Evolutionary conservation across 2,113 vertebrate species (phyloP).

Genomic region (Mesocricetus auratus): DNA sequence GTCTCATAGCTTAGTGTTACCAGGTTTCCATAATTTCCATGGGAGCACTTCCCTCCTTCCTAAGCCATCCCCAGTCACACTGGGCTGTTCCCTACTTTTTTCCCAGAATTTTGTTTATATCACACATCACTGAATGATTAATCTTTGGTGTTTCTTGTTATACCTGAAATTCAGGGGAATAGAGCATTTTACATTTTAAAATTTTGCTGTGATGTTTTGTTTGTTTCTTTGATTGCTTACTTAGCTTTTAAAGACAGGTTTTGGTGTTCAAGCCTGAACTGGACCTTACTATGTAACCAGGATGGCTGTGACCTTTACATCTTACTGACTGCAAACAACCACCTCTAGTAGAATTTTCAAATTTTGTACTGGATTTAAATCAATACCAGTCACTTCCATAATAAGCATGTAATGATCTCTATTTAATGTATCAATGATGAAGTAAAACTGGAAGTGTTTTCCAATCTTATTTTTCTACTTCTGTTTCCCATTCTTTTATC

Average conservation of each 20-base stretch:
- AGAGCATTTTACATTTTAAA: background rate
- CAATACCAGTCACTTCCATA: background rate
- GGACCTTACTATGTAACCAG: background rate
- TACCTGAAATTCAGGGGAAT: background rate
- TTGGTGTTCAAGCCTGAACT: background rate
- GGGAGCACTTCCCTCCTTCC: background rate
- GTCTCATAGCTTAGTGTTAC: background rate
- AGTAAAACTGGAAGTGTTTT: background rate
- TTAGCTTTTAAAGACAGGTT: background rate
- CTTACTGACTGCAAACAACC: fast-evolving
- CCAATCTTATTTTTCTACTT: background rate
- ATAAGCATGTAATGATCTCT: background rate
- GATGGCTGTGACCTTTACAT: too few relatives aligned
- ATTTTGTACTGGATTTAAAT: background rate
- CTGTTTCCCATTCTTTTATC: background rate
- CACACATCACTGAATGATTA: background rate
- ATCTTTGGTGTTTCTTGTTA: background rate
- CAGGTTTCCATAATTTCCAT: background rate
- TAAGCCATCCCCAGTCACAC: background rate
- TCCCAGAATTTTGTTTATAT: background rate
- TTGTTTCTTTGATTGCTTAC: background rate
- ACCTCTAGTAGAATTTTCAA: background rate
- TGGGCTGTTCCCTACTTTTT: fast-evolving
- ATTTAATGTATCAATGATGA: background rate
- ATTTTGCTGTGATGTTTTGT: background rate